Evolutionary conservation across 2,888 invertebrate species (phyloP), one percentile per base, ranked within the genome.

Genomic region (Drosophila pseudotakahashii): DNA sequence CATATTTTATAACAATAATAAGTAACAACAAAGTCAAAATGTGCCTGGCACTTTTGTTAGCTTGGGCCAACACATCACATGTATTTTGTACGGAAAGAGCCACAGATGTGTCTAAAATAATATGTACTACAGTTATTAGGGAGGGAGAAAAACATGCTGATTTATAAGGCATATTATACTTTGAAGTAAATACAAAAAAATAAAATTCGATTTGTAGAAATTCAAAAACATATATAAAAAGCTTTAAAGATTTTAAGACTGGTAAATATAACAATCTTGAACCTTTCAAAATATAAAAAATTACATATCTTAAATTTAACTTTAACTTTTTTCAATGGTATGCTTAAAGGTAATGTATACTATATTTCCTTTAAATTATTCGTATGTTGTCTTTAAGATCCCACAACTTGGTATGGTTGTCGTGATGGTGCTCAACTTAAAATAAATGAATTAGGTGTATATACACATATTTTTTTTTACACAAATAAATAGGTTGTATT

Each of bases 1-100:
- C 84, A 83, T 77, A 69, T 81, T 88, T 68, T 75, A 53, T 68
- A 76, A 55, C 63, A 73, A 61, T 57, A 73, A 68, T 41, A 71
- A 66, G 42, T 10, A 53, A 32, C 60, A 72, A 71, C 57, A 73
- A 60, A 48, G 64, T 47, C 60, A 50, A 71, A 77, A 77, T 79
- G 66, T 68, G 59, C 50, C 55, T 53, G 71, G 19, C 66, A 69
- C 80, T 73, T 85, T 67, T 75, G 80, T 77, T 75, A 70, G 59
- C 55, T 70, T 39, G 16, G 42, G 52, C 60, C 42, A 57, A 50
- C 73, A 45, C 67, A 68, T 68, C 53, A 57, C 47, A 57, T 61
- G 36, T 61, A 55, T 41, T 47, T 41, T 45, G 37, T 26, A 11
- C 34, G 6, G 19, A 16, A 51, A n/a, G 51, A 11, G 10, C 7